Percentiles rank a stretch among this genome's conserved stretches.
phyloP scores from a whole-genome alignment of 2,797 vertebrate genomes.

The Sorex maritimensis region DNA sequence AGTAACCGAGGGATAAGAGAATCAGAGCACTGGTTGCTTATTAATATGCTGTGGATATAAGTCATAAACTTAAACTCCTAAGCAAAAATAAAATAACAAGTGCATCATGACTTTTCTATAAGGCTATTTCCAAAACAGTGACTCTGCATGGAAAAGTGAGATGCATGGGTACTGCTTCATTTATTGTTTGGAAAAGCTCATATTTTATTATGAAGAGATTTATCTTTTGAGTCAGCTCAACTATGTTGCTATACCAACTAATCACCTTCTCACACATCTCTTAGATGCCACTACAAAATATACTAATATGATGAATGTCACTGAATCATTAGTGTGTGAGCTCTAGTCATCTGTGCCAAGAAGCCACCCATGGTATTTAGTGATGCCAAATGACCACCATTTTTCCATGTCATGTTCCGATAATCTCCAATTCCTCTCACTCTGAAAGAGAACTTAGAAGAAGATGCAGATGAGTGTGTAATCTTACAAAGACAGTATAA shows the following conservation, averaged over 20 bases:
- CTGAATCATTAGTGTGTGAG: slow-evolving; percentile 43
- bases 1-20: not conserved
- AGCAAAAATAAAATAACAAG: not conserved
- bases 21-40: not conserved
- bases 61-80: slow-evolving; percentile 30
- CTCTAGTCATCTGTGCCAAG: not conserved
- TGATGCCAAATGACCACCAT: not conserved
- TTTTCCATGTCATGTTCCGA: not conserved
- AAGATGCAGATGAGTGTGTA: not conserved
- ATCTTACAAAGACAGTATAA: not conserved
- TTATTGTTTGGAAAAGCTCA: not conserved
- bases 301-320: slow-evolving; percentile 59
- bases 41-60: not conserved
- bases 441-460: not conserved
- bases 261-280: slow-evolving; percentile 59
- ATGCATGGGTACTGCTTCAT: not conserved
- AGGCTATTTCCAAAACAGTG: not conserved
- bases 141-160: not conserved
- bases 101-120: not conserved
- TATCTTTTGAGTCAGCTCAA: slow-evolving; percentile 62
- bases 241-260: not conserved
- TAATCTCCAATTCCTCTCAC: not conserved
- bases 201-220: slow-evolving; percentile 10
- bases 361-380: not conserved
- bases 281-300: slow-evolving; percentile 69